A percentile compares a stretch with the other conserved stretches of the same genome.
These are phyloP conservation scores for Lepidothrix coronata DNA, from an alignment of 2,113 vertebrate species.

Conservation along the genomic window DNA sequence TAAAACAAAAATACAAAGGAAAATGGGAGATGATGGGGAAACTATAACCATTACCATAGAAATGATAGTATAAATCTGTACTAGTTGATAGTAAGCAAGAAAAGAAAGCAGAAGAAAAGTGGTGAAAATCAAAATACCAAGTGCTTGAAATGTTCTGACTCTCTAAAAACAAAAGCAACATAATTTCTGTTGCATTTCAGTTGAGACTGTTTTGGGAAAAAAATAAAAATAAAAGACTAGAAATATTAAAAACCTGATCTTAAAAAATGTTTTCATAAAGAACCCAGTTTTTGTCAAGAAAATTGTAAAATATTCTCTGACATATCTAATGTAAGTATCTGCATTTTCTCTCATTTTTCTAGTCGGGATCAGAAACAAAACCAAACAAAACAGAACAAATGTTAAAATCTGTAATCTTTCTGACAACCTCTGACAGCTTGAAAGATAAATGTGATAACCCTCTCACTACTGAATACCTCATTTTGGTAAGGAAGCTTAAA, in stretches of 20 bases:
- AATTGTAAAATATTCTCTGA: not conserved
- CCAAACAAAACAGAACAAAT: slow-evolving; percentile 20
- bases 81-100: not conserved
- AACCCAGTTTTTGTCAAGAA: not conserved
- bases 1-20: not conserved
- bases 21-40: not conserved
- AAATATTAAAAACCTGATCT: not conserved
- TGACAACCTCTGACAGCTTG: slow-evolving; percentile 22
- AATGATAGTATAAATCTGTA: not conserved
- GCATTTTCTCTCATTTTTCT: not conserved
- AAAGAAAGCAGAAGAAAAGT: not conserved
- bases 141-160: not conserved
- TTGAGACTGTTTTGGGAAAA: not conserved
- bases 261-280: not conserved
- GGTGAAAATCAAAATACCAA: not conserved
- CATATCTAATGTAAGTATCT: not conserved
- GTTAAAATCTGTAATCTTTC: slow-evolving; percentile 39
- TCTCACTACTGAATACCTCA: not conserved
- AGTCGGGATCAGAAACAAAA: slow-evolving; percentile 27
- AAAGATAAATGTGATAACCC: not conserved
- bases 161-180: not conserved
- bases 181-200: not conserved
- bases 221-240: not conserved
- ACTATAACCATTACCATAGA: not conserved
- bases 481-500: not conserved